Evolutionary conservation across 2,797 vertebrate genomes (phyloP).

Genomic region (Mus minutoides): DNA sequence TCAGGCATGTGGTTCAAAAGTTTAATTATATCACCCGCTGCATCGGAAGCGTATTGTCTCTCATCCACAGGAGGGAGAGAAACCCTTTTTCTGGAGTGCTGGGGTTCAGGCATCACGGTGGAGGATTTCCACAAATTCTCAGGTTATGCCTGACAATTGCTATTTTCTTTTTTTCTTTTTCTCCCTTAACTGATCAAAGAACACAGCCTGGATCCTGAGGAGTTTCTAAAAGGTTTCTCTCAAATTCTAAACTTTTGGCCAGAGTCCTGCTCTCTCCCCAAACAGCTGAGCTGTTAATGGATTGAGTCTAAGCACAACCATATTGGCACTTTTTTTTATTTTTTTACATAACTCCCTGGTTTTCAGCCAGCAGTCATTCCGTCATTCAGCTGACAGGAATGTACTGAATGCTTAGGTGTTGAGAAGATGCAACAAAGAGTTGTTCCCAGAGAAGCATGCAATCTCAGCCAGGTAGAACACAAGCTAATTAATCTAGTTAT

Average conservation of each 20-base stretch:
- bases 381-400: slow-evolving; percentile 58
- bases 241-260: slow-evolving; percentile 29
- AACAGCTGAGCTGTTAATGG: slow-evolving; percentile 49
- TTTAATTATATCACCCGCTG: slow-evolving; percentile 78
- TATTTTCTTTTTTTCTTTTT: slow-evolving; percentile 79
- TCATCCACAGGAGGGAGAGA: slow-evolving; percentile 75
- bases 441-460: not conserved
- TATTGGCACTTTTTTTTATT: not conserved
- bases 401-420: slow-evolving; percentile 65
- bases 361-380: slow-evolving; percentile 51
- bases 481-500: slow-evolving; percentile 64
- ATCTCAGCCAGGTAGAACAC: slow-evolving; percentile 49
- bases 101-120: slow-evolving; percentile 63
- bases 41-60: slow-evolving; percentile 81
- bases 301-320: slow-evolving; percentile 30
- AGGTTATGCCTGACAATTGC: slow-evolving; percentile 76
- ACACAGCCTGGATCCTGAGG: slow-evolving; percentile 37
- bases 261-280: not conserved
- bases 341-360: slow-evolving; percentile 47
- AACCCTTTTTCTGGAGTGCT: slow-evolving; percentile 60
- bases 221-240: slow-evolving; percentile 62
- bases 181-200: slow-evolving; percentile 78
- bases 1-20: slow-evolving; percentile 81
- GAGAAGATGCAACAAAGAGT: slow-evolving; percentile 49
- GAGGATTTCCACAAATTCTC: slow-evolving; percentile 62